These are phyloP conservation scores for Clarias laeviceps DNA, from an alignment of 2,797 vertebrate species.

Conservation along the genomic window DNA sequence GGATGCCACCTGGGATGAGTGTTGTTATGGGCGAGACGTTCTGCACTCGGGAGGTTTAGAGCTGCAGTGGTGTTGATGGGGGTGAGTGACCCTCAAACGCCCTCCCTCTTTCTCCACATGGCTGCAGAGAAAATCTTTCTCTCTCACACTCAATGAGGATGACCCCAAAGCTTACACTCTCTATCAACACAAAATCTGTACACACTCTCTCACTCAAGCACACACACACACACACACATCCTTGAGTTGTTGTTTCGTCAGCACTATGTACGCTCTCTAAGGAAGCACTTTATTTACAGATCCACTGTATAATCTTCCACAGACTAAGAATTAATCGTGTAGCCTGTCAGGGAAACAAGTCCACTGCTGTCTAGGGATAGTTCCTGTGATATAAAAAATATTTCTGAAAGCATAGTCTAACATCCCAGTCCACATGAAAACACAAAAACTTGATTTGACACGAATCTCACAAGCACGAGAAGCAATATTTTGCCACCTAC, in stretches of 20 bases:
- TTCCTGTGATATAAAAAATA: not conserved
- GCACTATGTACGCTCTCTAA: not conserved
- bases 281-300: not conserved
- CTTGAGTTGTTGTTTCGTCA: not conserved
- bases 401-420: not conserved
- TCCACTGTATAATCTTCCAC: not conserved
- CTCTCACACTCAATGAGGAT: constrained; percentile 49
- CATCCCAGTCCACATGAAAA: not conserved
- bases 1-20: not conserved
- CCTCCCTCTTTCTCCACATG: constrained; percentile 39
- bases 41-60: constrained; percentile 23
- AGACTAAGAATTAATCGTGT: not conserved
- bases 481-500: not conserved
- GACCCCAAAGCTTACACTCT: constrained; percentile 37
- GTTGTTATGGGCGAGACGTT: constrained; percentile 19
- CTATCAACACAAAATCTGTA: not conserved
- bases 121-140: constrained; percentile 34
- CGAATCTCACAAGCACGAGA: not conserved
- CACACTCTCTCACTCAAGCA: constrained; percentile 1
- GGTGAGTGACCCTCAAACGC: constrained; percentile 67
- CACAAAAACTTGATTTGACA: not conserved
- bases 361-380: not conserved
- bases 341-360: not conserved
- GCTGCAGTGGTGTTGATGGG: constrained; percentile 63
- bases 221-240: constrained; percentile 14